phyloP scores from a whole-genome alignment of 2,113 vertebrate genomes.

The Hystrix cristata region DNA sequence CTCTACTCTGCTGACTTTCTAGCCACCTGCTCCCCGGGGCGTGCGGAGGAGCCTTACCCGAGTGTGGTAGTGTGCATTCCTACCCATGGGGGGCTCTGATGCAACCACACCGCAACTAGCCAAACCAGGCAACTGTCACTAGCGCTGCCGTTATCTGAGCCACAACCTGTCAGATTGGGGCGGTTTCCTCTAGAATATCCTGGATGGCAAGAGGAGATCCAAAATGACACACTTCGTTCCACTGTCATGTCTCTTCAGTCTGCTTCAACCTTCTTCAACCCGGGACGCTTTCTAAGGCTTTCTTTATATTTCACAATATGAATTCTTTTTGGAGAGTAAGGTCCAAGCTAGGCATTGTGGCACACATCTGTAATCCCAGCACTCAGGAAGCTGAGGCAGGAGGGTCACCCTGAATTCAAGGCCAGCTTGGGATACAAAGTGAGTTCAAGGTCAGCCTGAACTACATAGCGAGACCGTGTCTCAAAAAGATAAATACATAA shows the following conservation, averaged over 20 bases:
- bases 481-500: not conserved
- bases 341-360: not conserved
- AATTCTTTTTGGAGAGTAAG: not conserved
- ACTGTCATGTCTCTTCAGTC: not conserved
- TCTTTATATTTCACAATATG: not conserved
- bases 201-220: not conserved
- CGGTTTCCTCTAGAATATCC: not conserved
- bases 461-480: not conserved
- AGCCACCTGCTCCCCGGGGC: not conserved
- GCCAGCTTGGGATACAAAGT: not conserved
- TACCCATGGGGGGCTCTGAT: not conserved
- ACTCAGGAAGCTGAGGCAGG: not conserved
- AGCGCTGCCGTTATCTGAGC: not conserved
- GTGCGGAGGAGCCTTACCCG: fast-evolving
- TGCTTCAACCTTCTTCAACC: not conserved
- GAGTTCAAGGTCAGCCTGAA: not conserved
- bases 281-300: not conserved
- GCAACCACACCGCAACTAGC: not conserved
- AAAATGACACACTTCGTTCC: not conserved
- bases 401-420: not conserved
- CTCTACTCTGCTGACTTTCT: not conserved
- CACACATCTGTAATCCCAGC: not conserved
- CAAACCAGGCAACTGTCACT: not conserved
- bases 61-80: not conserved
- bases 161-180: not conserved